Evolutionary conservation across 2,797 vertebrate genomes (phyloP).

Genomic region (Bradypodion pumilum): DNA sequence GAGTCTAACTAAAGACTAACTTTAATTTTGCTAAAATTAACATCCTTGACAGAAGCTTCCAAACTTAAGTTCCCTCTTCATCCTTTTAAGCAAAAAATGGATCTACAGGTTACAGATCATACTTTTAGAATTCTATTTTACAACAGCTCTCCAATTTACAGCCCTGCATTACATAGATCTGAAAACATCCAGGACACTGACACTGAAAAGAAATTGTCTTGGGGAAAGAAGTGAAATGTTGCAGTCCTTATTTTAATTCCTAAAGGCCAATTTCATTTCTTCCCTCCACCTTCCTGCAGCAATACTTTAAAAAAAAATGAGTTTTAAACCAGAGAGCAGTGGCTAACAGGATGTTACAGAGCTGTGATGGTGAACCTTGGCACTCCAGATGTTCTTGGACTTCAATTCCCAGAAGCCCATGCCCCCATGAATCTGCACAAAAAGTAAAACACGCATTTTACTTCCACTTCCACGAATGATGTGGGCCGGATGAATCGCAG

Average conservation of each 20-base stretch:
- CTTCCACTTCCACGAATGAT: no score
- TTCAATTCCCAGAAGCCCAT: no score
- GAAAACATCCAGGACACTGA: neutral
- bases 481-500: no score
- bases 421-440: no score
- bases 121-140: neutral
- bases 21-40: neutral
- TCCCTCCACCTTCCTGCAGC: conserved; percentile 7
- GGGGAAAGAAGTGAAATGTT: neutral
- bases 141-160: no score
- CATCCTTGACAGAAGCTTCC: neutral
- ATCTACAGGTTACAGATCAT: neutral
- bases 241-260: neutral
- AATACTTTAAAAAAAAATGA: neutral
- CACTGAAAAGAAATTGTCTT: no score
- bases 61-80: neutral
- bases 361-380: no score
- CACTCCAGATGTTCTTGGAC: no score
- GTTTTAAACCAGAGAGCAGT: conserved; percentile 3
- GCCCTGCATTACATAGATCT: rapidly evolving
- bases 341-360: no score
- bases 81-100: neutral
- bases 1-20: neutral
- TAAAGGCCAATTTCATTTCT: conserved; percentile 12
- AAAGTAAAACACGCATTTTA: no score